These are phyloP conservation scores for Zaprionus lachaisei DNA, from an alignment of 1,140 invertebrate genomes.

Conservation along the genomic window DNA sequence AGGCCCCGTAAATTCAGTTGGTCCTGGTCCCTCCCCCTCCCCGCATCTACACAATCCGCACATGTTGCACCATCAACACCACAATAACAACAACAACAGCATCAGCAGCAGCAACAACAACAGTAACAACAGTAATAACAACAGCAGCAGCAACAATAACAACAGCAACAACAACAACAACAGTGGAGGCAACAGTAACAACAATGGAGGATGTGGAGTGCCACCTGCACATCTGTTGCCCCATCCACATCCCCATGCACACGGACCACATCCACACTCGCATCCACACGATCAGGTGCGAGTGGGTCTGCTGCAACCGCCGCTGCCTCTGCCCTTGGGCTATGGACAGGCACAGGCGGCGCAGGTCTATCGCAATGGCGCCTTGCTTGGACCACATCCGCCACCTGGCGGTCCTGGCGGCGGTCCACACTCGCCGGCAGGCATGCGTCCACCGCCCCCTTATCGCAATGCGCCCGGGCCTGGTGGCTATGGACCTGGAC, in stretches of 20 bases:
- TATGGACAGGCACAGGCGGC: constrained; percentile 37
- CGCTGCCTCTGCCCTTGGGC: constrained; percentile 31
- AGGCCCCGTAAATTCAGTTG: constrained; percentile 24
- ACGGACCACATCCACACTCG: constrained; percentile 13
- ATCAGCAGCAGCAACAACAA: constrained; percentile 10
- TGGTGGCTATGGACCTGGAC: constrained; percentile 13
- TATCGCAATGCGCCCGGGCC: constrained; percentile 46
- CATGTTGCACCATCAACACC: constrained; percentile 59
- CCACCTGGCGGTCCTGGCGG: not conserved
- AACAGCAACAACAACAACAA: not conserved
- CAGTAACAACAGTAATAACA: constrained; percentile 20
- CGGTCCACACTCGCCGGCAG: constrained; percentile 9
- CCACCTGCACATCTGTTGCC: constrained; percentile 55
- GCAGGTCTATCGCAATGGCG: constrained; percentile 59
- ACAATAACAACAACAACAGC: constrained; percentile 25
- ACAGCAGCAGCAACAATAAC: constrained; percentile 21
- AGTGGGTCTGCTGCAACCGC: constrained; percentile 65
- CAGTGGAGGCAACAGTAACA: not conserved
- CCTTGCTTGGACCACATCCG: constrained; percentile 54
- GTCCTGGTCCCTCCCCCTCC: constrained; percentile 37
- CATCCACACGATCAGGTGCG: constrained; percentile 64
- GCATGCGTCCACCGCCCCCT: constrained; percentile 53
- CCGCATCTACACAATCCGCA: constrained; percentile 65
- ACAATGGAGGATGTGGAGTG: not conserved
- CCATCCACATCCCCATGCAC: constrained; percentile 51